A percentile compares a stretch with the other conserved stretches of the same genome.
Conservation (phyloP, 2,797 vertebrate genomes). For the Paguma larvata region DNA sequence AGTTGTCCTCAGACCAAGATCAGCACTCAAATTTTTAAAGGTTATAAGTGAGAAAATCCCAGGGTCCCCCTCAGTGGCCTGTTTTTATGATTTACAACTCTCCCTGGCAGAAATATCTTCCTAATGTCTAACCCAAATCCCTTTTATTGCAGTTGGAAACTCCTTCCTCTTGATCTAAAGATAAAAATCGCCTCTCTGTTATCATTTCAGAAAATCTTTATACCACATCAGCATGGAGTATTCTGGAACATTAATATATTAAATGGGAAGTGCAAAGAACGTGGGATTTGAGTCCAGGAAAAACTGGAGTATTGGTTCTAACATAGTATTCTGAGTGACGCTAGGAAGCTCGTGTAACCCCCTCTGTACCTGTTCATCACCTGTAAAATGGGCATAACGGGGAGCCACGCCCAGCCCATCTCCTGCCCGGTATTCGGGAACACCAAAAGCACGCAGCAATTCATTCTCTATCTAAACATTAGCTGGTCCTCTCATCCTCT, state of each 20-base stretch:
- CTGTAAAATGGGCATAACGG: not conserved
- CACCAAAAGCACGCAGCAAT: not conserved
- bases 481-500: not conserved
- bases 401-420: not conserved
- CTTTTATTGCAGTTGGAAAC: conserved; percentile 43
- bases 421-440: not conserved
- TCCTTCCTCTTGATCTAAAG: conserved; percentile 39
- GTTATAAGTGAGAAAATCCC: conserved; percentile 42
- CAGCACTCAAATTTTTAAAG: not conserved
- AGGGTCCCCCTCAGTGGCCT: not conserved
- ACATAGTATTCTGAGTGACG: not conserved
- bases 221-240: not conserved
- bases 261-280: not conserved
- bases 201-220: conserved; percentile 47
- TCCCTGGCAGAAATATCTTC: conserved; percentile 54
- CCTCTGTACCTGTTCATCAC: not conserved
- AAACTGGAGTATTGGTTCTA: not conserved
- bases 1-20: not conserved
- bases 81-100: conserved; percentile 41
- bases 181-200: conserved; percentile 38
- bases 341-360: not conserved
- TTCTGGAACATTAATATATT: not conserved
- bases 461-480: not conserved
- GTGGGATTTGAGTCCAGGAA: not conserved
- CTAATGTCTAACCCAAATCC: conserved; percentile 11